These are phyloP conservation scores for Andrena hattorfiana DNA, from an alignment of 2,888 invertebrate species.

Conservation along the genomic window DNA sequence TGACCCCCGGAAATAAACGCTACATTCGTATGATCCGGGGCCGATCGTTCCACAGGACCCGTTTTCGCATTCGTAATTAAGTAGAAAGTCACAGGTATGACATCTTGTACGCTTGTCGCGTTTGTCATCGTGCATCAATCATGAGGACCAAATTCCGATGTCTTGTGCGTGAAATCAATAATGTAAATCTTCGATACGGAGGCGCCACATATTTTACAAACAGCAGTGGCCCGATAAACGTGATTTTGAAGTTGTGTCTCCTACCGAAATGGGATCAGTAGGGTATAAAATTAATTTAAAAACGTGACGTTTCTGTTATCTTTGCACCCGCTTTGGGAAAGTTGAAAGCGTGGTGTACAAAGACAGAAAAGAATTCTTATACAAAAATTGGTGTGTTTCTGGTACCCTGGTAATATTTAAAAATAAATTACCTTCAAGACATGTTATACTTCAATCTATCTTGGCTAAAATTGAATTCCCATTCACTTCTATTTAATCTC, in stretches of 20 bases:
- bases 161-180: slow-evolving; percentile 62
- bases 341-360: no score
- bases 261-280: background rate
- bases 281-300: background rate
- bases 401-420: no score
- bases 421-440: no score
- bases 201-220: slow-evolving; percentile 10
- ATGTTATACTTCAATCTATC: no score
- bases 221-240: no score
- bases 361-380: no score
- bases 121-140: slow-evolving; percentile 62
- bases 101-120: slow-evolving; percentile 54
- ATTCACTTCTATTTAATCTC: no score
- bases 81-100: slow-evolving; percentile 52
- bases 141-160: slow-evolving; percentile 60
- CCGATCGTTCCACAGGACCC: slow-evolving; percentile 15
- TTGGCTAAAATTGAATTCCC: no score
- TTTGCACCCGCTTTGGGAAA: no score
- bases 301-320: background rate
- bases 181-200: slow-evolving; percentile 33
- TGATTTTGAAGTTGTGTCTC: background rate
- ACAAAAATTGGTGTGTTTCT: no score
- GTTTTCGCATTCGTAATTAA: slow-evolving; percentile 59
- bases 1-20: slow-evolving; percentile 21
- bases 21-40: slow-evolving; percentile 9